These are phyloP conservation scores for Sicus ferrugineus DNA, from an alignment of 2,888 invertebrate species.

Conservation along the genomic window DNA sequence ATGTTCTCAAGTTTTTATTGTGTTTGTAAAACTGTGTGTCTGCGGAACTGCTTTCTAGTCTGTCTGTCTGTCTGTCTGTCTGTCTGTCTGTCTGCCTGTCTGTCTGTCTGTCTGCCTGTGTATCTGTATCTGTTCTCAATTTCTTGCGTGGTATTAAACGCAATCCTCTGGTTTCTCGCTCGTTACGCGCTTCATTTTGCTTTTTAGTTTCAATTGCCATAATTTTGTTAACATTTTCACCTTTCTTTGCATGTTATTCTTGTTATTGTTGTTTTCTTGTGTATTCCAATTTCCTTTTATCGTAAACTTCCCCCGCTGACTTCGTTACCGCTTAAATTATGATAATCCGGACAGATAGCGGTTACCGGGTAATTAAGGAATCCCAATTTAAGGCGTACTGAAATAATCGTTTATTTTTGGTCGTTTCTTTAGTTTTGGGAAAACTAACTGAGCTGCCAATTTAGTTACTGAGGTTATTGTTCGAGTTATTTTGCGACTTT, in stretches of 20 bases:
- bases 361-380: background rate
- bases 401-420: too few relatives aligned
- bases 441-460: too few relatives aligned
- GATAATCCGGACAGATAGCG: background rate
- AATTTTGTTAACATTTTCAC: slow-evolving; percentile 48
- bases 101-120: slow-evolving; percentile 22
- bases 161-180: slow-evolving; percentile 32
- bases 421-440: too few relatives aligned
- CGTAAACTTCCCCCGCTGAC: slow-evolving; percentile 12
- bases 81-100: slow-evolving; percentile 25
- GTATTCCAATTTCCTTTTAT: slow-evolving; percentile 35
- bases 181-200: slow-evolving; percentile 57
- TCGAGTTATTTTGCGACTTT: too few relatives aligned
- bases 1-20: slow-evolving; percentile 36
- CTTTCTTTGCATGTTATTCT: slow-evolving; percentile 27
- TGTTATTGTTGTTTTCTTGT: slow-evolving; percentile 23
- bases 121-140: background rate
- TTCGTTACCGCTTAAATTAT: too few relatives aligned
- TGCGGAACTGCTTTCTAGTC: slow-evolving; percentile 3
- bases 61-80: slow-evolving; percentile 22
- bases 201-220: slow-evolving; percentile 60
- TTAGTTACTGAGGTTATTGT: too few relatives aligned
- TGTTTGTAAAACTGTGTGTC: slow-evolving; percentile 10
- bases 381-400: too few relatives aligned
- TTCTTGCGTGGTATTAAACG: background rate